Evolutionary conservation across 2,888 invertebrate species (phyloP).

Genomic region (Euzetes globulus): DNA sequence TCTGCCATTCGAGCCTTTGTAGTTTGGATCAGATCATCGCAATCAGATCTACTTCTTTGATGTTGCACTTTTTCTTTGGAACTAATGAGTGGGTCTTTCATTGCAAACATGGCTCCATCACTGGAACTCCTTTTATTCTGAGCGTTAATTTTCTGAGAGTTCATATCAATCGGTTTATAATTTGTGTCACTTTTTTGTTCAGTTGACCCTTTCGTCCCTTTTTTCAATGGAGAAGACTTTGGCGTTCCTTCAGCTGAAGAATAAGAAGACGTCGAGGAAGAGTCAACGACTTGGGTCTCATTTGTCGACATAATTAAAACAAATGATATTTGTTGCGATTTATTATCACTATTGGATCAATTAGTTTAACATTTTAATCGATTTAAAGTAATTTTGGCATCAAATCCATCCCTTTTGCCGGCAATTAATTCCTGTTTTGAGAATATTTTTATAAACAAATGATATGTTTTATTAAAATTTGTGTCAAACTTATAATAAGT

Average conservation of each 20-base stretch:
- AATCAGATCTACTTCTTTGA: conserved; percentile 35
- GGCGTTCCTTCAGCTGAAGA: conserved; percentile 25
- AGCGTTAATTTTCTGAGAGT: not conserved
- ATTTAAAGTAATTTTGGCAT: too few species aligned
- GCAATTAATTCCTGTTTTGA: too few species aligned
- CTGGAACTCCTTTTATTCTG: conserved; percentile 37
- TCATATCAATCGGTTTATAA: not conserved
- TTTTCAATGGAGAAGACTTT: not conserved
- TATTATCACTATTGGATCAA: too few species aligned
- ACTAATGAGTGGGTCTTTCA: not conserved
- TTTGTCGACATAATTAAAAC: not conserved
- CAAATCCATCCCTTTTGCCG: too few species aligned
- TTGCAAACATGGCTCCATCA: conserved; percentile 38
- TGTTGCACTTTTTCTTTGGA: not conserved
- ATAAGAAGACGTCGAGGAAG: conserved; percentile 25
- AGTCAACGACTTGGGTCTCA: not conserved
- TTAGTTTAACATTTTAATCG: too few species aligned
- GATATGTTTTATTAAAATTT: too few species aligned
- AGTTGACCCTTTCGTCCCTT: not conserved
- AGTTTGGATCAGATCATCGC: conserved; percentile 36
- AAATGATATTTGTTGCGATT: too few species aligned
- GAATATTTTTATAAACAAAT: too few species aligned
- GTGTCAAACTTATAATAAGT: too few species aligned
- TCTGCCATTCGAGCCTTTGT: conserved; percentile 39
- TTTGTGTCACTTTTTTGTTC: not conserved